Evolutionary conservation across 1,140 invertebrate genomes (phyloP).

Genomic region (Drosophila kikkawai): DNA sequence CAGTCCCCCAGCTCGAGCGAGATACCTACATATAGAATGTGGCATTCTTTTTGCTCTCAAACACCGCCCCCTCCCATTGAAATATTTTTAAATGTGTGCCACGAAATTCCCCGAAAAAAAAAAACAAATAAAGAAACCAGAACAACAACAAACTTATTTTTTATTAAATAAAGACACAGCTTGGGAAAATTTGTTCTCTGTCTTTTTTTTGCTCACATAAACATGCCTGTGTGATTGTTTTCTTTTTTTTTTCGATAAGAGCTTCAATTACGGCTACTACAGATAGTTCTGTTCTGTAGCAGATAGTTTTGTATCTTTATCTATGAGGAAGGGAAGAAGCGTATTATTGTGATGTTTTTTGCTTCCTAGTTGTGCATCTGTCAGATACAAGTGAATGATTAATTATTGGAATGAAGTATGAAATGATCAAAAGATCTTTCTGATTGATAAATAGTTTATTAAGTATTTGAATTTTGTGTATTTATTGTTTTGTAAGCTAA

Average conservation of each 20-base stretch:
- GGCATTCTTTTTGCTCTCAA: slow-evolving; percentile 21
- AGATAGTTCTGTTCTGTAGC: slow-evolving; percentile 16
- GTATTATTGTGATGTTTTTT: slow-evolving; percentile 22
- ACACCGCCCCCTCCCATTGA: slow-evolving; percentile 35
- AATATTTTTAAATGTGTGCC: slow-evolving; percentile 60
- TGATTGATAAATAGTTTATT: not conserved
- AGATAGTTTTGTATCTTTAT: slow-evolving; percentile 34
- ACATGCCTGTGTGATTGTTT: slow-evolving; percentile 12
- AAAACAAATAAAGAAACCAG: not conserved
- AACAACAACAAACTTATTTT: slow-evolving; percentile 17
- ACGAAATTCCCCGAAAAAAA: slow-evolving; percentile 32
- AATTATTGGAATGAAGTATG: not conserved
- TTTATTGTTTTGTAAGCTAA: not conserved
- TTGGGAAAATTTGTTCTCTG: not conserved
- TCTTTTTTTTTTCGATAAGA: slow-evolving; percentile 27
- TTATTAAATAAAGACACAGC: slow-evolving; percentile 30
- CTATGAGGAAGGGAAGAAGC: slow-evolving; percentile 10
- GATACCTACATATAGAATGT: slow-evolving; percentile 9
- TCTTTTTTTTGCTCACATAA: slow-evolving; percentile 24
- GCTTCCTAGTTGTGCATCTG: slow-evolving; percentile 21
- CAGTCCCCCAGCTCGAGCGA: not conserved
- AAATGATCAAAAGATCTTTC: not conserved
- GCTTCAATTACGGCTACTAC: slow-evolving; percentile 27
- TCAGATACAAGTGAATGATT: slow-evolving; percentile 10
- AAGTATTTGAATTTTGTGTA: too few relatives aligned